Conservation (phyloP, 2,797 vertebrate species). For the Trachurus trachurus region DNA sequence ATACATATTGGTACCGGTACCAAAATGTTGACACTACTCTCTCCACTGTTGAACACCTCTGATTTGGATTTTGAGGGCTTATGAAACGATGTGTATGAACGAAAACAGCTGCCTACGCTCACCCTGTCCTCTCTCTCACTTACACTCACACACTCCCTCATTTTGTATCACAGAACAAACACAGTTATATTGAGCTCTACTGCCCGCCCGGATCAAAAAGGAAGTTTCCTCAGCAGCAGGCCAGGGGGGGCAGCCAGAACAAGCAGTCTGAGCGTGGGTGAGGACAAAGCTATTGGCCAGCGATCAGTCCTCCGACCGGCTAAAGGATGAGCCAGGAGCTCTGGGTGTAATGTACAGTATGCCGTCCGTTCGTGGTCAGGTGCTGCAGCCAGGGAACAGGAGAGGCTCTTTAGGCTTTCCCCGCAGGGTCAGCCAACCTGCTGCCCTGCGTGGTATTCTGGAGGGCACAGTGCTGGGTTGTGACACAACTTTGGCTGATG, state of each 20-base stretch:
- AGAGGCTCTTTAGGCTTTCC: conserved; percentile 77
- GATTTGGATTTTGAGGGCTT: conserved; percentile 1
- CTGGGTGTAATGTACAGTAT: conserved; percentile 79
- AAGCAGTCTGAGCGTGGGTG: conserved; percentile 33
- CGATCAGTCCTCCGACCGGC: conserved; percentile 37
- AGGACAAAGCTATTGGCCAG: conserved; percentile 57
- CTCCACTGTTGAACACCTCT: neutral
- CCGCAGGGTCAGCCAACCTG: conserved; percentile 72
- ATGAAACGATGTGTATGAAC: conserved; percentile 7
- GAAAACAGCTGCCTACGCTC: neutral
- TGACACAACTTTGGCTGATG: conserved; percentile 33
- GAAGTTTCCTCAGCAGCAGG: conserved; percentile 49
- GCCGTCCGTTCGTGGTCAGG: conserved; percentile 59
- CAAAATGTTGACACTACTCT: too few species aligned
- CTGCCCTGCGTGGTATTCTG: conserved; percentile 76
- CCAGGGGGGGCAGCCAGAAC: conserved; percentile 32
- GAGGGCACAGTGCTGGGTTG: conserved; percentile 33
- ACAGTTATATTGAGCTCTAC: conserved; percentile 21
- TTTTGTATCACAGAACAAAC: conserved; percentile 16
- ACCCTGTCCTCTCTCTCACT: neutral
- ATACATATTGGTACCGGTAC: too few species aligned
- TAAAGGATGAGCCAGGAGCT: conserved; percentile 61
- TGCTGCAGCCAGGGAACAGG: conserved; percentile 68
- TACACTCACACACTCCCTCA: neutral
- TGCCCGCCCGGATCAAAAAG: conserved; percentile 31